phyloP scores from a whole-genome alignment of 2,888 invertebrate genomes.

The Myopa testacea region DNA sequence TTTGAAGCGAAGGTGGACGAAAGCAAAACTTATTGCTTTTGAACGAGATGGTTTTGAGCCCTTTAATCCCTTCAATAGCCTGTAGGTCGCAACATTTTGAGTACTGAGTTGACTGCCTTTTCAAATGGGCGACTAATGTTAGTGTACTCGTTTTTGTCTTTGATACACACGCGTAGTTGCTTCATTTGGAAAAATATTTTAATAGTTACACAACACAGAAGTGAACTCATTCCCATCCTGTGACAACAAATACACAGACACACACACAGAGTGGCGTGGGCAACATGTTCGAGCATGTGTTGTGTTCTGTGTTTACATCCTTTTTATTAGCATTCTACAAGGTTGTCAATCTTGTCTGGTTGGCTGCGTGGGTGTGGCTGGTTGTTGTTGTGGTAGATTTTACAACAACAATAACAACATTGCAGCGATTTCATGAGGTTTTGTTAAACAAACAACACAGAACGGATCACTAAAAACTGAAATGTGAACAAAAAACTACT shows the following conservation, averaged over 20 bases:
- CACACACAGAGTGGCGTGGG: neutral
- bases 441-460: neutral
- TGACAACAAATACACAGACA: neutral
- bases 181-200: neutral
- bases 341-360: neutral
- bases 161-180: too few relatives aligned
- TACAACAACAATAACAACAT: neutral
- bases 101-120: too few relatives aligned
- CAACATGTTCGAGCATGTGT: conserved; percentile 43
- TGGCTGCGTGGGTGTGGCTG: neutral
- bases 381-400: conserved; percentile 1
- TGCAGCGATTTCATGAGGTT: neutral
- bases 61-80: too few relatives aligned
- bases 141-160: neutral
- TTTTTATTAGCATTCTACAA: conserved; percentile 4
- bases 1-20: conserved; percentile 41
- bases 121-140: neutral
- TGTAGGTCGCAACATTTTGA: too few relatives aligned
- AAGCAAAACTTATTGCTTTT: neutral
- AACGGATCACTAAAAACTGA: neutral
- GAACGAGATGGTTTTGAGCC: neutral
- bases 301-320: conserved; percentile 36
- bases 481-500: neutral
- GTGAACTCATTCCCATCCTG: neutral
- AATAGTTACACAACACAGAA: neutral